Conservation (phyloP, 2,888 invertebrate genomes). For the Salpingus planirostris region DNA sequence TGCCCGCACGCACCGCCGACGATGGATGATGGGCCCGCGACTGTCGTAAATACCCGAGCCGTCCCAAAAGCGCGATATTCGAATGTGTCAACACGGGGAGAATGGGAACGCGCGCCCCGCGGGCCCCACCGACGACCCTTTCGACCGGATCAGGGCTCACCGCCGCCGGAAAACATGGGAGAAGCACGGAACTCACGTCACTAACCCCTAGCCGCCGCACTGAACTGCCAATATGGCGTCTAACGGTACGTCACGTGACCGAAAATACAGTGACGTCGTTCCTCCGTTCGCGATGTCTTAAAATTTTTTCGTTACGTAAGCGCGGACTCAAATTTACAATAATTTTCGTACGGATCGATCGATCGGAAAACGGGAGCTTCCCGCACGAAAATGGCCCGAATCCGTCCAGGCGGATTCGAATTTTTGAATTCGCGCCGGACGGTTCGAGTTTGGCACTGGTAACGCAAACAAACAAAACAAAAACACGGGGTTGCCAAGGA, state of each 20-base stretch:
- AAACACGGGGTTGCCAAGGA: too few relatives aligned
- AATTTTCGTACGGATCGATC: constrained; percentile 13
- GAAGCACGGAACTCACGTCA: constrained; percentile 36
- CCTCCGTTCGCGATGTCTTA: constrained; percentile 37
- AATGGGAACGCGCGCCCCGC: constrained; percentile 14
- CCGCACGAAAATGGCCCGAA: not conserved
- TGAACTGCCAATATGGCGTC: constrained; percentile 52
- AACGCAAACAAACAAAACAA: constrained; percentile 2
- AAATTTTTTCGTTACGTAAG: constrained; percentile 41
- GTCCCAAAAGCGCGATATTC: constrained; percentile 38
- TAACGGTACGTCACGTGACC: constrained; percentile 50
- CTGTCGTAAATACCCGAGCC: constrained; percentile 43
- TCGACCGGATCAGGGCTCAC: too few relatives aligned
- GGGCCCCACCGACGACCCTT: too few relatives aligned
- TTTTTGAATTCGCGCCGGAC: constrained; percentile 10
- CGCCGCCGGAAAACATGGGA: constrained; percentile 19
- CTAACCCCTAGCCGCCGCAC: constrained; percentile 45
- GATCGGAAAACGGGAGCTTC: too few relatives aligned
- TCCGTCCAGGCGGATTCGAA: constrained; percentile 4
- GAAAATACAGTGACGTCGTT: constrained; percentile 43
- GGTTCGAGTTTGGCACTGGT: not conserved
- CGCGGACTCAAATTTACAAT: constrained; percentile 27
- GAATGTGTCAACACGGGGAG: constrained; percentile 29
- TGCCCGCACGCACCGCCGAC: constrained; percentile 41
- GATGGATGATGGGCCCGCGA: constrained; percentile 32